Evolutionary conservation across 1,140 invertebrate species (phyloP), one percentile per base, ranked within the genome.

Genomic region (Neodiprion lecontei): DNA sequence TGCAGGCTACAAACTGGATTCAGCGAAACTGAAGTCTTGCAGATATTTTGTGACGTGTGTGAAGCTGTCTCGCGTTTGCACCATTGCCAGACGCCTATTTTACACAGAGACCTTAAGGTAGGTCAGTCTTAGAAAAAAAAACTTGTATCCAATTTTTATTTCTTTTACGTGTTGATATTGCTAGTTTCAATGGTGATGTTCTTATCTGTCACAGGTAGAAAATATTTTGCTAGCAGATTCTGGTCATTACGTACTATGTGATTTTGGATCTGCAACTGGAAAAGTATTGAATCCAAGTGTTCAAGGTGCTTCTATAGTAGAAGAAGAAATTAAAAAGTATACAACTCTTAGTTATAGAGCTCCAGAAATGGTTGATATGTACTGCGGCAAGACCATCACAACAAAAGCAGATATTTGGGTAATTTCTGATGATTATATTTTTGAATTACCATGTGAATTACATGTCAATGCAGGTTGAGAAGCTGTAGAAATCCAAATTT

Each of bases 351-450:
- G 96, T 68, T 98, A 99, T 87, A 92, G 97, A 81, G 92, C 96
- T 17, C 97, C 97, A 23, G 97, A 99, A 90, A 98, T 99, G 97
- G 92, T 99, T 48, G 97, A 99, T 88, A 91, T 99, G 79, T 99
- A 98, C 87, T 92, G 90, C 79, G 95, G 94, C 28, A 95, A 95
- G 88, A 88, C 92, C 23, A 97, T 98, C 74, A 96, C 96, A n/a
- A 96, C 94, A 8, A 97, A 97, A 89, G 91, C 95, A 67, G 96
- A 98, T 90, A 96, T 98, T 85, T 97, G 96, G 96, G 95, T 94
- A 90, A 83, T 40, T 40, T 40, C 1, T 40, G 28, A 40, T 40
- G 28, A 1, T 40, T 40, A 40, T 40, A 40, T 40, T 74, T 21
- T 71, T 71, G 17, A 75, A 28, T 9, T 9, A 14, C 67, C 50